Evolutionary conservation across 2,113 vertebrate species (phyloP), one percentile per base, ranked within the genome.

Genomic region (Sceloporus tristichus): DNA sequence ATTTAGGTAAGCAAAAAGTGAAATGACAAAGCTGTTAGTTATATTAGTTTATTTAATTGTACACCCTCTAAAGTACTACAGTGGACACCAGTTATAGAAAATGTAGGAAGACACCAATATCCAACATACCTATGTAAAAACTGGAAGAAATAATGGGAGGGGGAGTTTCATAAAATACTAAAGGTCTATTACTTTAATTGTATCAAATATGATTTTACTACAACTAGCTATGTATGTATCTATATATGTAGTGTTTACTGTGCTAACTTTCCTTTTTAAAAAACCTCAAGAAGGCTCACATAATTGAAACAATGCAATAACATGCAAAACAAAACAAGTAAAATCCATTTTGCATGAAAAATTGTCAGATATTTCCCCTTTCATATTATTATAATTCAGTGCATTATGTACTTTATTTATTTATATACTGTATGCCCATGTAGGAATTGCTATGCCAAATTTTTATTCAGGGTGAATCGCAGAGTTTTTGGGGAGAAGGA

Each of bases 1-100:
- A 89, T 98, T 99, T 95, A 98, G 98, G 99, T 99, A 96, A 98
- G 96, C 95, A 90, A 82, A 76, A 62, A 53, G 85, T 13, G 18
- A 85, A 88, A 6, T 34, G 38, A 84, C 27, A 91, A 89, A 91
- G 27, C 0, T 18, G 80, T n/a, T 88, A 34, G 81, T 70, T 34
- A 48, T 53, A 68, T 29, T 80, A 13, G 2, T 89, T 79, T 86
- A 56, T n/a, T 73, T 11, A 14, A 56, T 34, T 59, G 34, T 66
- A 53, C 29, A 27, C 4, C n/a, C 29, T 7, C 48, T 48, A 78
- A 25, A 14, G 21, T 29, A 53, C 25, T 54, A 25, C 11, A 16
- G 53, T 54, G 23, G 11, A 16, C 23, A 78, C 53, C 42, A 5
- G 1, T 73, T 71, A 73, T 70, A n/a, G 9, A 54, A 62, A 82